Conservation (phyloP, 2,888 invertebrate genomes). For the Volucella inflata region DNA sequence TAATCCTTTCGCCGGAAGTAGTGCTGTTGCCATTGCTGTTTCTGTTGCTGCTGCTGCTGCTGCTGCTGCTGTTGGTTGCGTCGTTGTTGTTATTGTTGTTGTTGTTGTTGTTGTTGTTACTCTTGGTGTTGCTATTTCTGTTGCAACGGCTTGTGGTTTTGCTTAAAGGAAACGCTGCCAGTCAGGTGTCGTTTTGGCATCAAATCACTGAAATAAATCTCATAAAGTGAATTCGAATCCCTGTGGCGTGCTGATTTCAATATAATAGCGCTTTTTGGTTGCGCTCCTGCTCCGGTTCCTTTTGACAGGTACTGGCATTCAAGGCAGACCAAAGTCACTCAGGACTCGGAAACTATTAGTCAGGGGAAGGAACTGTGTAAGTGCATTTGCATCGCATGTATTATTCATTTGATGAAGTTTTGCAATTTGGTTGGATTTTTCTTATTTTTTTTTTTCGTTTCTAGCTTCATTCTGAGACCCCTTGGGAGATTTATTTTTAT, state of each 20-base stretch:
- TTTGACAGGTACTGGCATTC: constrained; percentile 32
- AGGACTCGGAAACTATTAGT: neutral
- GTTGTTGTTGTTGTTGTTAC: no score
- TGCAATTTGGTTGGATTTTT: constrained; percentile 26
- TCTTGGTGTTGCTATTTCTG: neutral
- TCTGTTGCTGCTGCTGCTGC: neutral
- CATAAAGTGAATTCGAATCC: constrained; percentile 57
- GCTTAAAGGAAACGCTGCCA: neutral
- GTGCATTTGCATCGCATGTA: constrained; percentile 64
- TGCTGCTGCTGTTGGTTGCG: neutral
- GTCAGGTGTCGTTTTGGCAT: constrained; percentile 67
- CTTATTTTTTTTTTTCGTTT: constrained; percentile 1
- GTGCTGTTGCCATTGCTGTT: neutral
- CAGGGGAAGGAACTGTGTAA: constrained; percentile 17
- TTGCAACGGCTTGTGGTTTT: constrained; percentile 29
- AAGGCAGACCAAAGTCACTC: constrained; percentile 6
- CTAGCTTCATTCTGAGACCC: neutral
- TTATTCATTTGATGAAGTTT: constrained; percentile 55
- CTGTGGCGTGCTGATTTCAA: constrained; percentile 63
- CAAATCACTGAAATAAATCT: constrained; percentile 65
- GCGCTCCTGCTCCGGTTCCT: constrained; percentile 30
- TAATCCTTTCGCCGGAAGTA: constrained; percentile 26
- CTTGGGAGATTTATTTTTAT: constrained; percentile 32
- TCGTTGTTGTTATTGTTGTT: no score
- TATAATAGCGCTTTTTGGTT: constrained; percentile 46